phyloP scores from a whole-genome alignment of 2,113 vertebrate genomes.

The Ictidomys tridecemlineatus region DNA sequence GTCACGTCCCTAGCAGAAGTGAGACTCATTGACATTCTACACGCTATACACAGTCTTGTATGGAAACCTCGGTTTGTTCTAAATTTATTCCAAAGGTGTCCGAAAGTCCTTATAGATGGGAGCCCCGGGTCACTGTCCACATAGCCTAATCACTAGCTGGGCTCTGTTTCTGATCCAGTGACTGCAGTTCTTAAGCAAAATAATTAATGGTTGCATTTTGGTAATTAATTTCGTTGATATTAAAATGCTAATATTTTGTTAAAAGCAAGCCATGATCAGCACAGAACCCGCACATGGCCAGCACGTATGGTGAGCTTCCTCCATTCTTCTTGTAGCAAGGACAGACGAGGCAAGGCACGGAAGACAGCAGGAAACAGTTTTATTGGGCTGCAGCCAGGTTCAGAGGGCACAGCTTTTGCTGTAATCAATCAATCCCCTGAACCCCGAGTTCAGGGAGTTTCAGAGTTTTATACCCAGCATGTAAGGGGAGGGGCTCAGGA shows the following conservation, averaged over 20 bases:
- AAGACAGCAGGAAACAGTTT: too few relatives aligned
- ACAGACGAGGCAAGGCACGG: too few relatives aligned
- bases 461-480: too few relatives aligned
- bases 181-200: not conserved
- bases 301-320: not conserved
- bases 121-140: not conserved
- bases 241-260: not conserved
- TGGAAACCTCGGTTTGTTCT: not conserved
- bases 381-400: too few relatives aligned
- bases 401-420: too few relatives aligned
- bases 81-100: not conserved
- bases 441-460: too few relatives aligned
- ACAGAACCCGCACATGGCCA: accelerated
- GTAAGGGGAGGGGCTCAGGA: too few relatives aligned
- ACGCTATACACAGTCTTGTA: accelerated
- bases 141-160: not conserved
- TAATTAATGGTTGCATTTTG: not conserved
- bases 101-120: not conserved
- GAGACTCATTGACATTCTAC: not conserved
- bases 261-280: not conserved
- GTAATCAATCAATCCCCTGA: too few relatives aligned
- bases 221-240: not conserved
- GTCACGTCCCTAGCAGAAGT: not conserved
- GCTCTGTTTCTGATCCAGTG: not conserved
- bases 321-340: not conserved